phyloP scores from a whole-genome alignment of 2,797 vertebrate species.

The Anomalospiza imberbis region DNA sequence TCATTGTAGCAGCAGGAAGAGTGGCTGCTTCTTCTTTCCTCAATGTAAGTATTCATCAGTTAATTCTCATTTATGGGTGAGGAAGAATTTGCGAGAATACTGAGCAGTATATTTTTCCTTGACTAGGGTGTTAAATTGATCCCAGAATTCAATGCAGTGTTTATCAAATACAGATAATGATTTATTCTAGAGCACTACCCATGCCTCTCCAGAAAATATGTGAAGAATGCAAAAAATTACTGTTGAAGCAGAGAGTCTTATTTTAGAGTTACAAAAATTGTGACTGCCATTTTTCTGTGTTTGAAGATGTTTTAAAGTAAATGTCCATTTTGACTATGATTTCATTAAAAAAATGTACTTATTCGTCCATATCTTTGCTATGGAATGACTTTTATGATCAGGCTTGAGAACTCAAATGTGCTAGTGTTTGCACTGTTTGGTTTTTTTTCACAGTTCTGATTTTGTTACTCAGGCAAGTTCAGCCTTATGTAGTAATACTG shows the following conservation, averaged over 20 bases:
- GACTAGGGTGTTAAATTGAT: not conserved
- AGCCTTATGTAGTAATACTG: not conserved
- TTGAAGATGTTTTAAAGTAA: not conserved
- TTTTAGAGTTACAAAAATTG: not conserved
- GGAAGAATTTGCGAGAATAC: not conserved
- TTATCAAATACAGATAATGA: not conserved
- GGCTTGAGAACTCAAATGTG: not conserved
- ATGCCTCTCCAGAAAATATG: not conserved
- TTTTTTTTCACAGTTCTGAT: not conserved
- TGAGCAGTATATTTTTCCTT: not conserved
- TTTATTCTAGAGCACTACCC: not conserved
- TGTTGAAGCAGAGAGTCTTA: not conserved
- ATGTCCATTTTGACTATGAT: not conserved
- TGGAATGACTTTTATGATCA: not conserved
- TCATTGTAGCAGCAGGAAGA: constrained; percentile 93
- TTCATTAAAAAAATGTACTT: not conserved
- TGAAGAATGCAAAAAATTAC: not conserved
- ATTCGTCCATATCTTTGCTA: not conserved
- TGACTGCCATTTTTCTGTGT: not conserved
- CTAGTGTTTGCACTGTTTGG: not conserved
- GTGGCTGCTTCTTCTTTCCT: constrained; percentile 94
- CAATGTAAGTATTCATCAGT: constrained; percentile 82
- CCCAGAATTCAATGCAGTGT: not conserved
- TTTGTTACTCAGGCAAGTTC: not conserved
- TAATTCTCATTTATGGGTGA: not conserved